Conservation (phyloP, 2,888 invertebrate species). For the Blomia tropicalis region DNA sequence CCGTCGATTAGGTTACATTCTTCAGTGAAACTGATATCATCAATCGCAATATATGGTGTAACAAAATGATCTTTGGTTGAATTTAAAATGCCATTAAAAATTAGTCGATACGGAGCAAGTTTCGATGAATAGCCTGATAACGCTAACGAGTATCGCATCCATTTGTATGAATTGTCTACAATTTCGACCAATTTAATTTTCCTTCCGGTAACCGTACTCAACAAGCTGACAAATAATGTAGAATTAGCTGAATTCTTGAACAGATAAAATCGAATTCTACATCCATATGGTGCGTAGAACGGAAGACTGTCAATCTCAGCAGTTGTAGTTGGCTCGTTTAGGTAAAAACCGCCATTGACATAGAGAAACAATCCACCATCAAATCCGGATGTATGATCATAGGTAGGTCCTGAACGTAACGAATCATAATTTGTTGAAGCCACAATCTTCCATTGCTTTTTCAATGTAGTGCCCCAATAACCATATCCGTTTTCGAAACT, state of each 20-base stretch:
- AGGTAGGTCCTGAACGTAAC: slow-evolving; percentile 24
- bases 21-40: slow-evolving; percentile 27
- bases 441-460: slow-evolving; percentile 16
- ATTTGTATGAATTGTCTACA: not conserved
- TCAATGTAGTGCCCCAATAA: slow-evolving; percentile 23
- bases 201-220: not conserved
- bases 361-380: not conserved
- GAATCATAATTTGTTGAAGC: not conserved
- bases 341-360: not conserved
- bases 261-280: not conserved
- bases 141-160: not conserved
- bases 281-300: not conserved
- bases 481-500: slow-evolving; percentile 28
- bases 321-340: not conserved
- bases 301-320: slow-evolving; percentile 1
- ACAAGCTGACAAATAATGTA: not conserved
- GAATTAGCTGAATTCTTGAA: slow-evolving; percentile 1
- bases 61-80: not conserved
- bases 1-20: slow-evolving; percentile 19
- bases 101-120: not conserved
- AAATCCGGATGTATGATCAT: slow-evolving; percentile 26
- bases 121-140: not conserved
- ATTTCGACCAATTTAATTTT: not conserved
- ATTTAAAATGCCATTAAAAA: not conserved
- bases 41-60: slow-evolving; percentile 26